phyloP scores from a whole-genome alignment of 2,888 invertebrate genomes.

The Amphipyra berbera region DNA sequence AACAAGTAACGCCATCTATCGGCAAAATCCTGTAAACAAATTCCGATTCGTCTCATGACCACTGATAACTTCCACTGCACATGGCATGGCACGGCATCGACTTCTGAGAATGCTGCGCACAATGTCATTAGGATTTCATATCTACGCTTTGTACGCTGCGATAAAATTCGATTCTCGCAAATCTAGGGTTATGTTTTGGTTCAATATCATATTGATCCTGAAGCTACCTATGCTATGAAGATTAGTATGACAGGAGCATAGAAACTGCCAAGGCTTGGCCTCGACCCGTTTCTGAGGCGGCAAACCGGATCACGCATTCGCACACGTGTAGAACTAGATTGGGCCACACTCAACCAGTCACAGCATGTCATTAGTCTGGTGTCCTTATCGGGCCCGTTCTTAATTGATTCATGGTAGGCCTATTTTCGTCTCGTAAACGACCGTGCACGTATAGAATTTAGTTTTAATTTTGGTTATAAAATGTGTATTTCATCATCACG shows the following conservation, averaged over 20 bases:
- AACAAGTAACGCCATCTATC: slow-evolving; percentile 66
- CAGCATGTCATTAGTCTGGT: slow-evolving; percentile 49
- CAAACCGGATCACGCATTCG: slow-evolving; percentile 71
- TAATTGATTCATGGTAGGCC: slow-evolving; percentile 48
- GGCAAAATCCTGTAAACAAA: neutral
- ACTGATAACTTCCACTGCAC: slow-evolving; percentile 29
- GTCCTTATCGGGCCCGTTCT: slow-evolving; percentile 39
- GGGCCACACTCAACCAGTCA: slow-evolving; percentile 55
- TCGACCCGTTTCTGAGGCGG: slow-evolving; percentile 69
- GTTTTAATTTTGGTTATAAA: neutral
- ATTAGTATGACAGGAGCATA: slow-evolving; percentile 18
- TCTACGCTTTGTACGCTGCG: neutral
- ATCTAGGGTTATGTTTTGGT: neutral
- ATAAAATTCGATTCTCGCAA: neutral
- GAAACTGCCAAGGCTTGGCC: slow-evolving; percentile 54
- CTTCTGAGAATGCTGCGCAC: slow-evolving; percentile 29
- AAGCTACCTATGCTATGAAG: no score
- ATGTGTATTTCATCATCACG: neutral
- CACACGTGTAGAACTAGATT: slow-evolving; percentile 64
- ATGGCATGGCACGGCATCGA: slow-evolving; percentile 18
- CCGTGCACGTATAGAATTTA: neutral
- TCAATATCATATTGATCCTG: neutral
- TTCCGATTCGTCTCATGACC: slow-evolving; percentile 6
- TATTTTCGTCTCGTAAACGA: slow-evolving; percentile 13
- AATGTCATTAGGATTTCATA: slow-evolving; percentile 10